A percentile compares a stretch with the other conserved stretches of the same genome.
These are phyloP conservation scores for Sisyra terminalis DNA, from an alignment of 2,888 invertebrate genomes.

Conservation along the genomic window DNA sequence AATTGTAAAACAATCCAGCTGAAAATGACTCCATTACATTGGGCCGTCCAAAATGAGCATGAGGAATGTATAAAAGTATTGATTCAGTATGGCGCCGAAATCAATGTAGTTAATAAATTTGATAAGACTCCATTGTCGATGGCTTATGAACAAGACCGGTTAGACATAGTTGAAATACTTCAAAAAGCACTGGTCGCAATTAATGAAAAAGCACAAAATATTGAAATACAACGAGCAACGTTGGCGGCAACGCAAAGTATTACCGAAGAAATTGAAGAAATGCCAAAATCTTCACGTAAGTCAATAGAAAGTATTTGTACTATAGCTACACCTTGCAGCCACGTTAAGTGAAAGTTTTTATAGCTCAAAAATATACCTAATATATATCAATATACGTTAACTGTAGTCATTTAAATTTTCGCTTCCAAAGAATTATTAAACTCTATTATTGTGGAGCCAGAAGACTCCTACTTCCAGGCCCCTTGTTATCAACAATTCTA, in stretches of 20 bases:
- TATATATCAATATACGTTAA: no score
- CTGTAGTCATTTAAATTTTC: no score
- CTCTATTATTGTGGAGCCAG: no score
- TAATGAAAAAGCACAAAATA: constrained; percentile 15
- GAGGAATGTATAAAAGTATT: constrained; percentile 48
- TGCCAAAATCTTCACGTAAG: background rate
- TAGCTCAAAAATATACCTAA: no score
- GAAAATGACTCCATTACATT: constrained; percentile 84
- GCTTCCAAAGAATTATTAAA: no score
- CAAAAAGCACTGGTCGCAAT: constrained; percentile 30
- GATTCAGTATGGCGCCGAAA: constrained; percentile 57
- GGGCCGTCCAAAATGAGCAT: constrained; percentile 79
- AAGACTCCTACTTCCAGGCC: no score
- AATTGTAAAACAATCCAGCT: constrained; percentile 30
- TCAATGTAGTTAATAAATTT: constrained; percentile 51
- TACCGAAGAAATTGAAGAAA: constrained; percentile 2
- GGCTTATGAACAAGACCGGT: constrained; percentile 45
- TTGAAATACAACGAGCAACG: constrained; percentile 8
- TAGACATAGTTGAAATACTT: constrained; percentile 40
- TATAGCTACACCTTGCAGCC: no score
- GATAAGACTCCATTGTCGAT: constrained; percentile 50
- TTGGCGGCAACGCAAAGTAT: constrained; percentile 5
- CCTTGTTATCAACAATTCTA: no score
- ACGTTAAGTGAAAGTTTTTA: no score
- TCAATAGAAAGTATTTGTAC: no score